Evolutionary conservation across 2,797 vertebrate species (phyloP).

Genomic region (Falco berigora): DNA sequence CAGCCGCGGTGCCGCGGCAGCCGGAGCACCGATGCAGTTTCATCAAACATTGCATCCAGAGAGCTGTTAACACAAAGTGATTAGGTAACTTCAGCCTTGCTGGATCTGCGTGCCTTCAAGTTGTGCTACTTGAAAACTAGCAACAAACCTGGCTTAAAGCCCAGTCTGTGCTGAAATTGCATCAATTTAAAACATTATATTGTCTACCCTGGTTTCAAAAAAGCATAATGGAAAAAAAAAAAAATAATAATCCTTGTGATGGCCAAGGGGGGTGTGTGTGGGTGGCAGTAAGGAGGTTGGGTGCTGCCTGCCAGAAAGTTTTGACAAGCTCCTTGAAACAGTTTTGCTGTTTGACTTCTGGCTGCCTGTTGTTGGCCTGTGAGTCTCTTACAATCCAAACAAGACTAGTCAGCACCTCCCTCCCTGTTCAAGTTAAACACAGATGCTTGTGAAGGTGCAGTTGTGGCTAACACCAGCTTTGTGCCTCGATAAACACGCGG

Average conservation of each 20-base stretch:
- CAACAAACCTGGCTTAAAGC: background rate
- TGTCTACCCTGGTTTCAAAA: background rate
- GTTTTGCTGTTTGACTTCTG: background rate
- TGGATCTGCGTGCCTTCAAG: no score
- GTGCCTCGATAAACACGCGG: accelerated
- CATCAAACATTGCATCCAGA: no score
- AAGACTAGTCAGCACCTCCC: background rate
- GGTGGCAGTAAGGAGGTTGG: background rate
- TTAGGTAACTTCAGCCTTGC: background rate
- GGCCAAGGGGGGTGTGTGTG: accelerated
- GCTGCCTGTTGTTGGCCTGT: background rate
- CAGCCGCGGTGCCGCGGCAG: accelerated
- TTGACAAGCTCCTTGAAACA: background rate
- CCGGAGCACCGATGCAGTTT: accelerated
- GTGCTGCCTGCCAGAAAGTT: background rate
- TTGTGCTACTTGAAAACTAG: no score
- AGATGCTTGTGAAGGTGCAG: background rate
- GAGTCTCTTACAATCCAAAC: background rate
- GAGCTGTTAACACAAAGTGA: background rate
- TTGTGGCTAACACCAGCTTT: no score
- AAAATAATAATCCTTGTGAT: no score
- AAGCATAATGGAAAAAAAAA: background rate
- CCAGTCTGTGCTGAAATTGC: background rate
- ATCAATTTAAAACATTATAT: background rate
- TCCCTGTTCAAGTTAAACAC: background rate